Conservation (phyloP, 2,797 vertebrate species). For the Hafferia zeledoni region DNA sequence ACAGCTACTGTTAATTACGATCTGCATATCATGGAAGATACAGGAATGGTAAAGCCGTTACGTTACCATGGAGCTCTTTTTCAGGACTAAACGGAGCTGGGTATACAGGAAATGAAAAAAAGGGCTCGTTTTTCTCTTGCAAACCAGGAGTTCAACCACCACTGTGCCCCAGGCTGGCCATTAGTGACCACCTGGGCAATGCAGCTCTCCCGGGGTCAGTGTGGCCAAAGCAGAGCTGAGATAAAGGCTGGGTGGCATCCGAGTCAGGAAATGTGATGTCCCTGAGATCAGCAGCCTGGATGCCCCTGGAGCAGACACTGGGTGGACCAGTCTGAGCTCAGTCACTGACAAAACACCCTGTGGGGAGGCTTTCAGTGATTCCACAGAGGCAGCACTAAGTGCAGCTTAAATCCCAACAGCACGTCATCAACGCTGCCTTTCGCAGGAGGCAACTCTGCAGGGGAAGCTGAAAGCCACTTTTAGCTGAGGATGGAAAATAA, state of each 20-base stretch:
- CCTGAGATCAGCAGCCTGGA: not conserved
- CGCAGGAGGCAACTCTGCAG: not conserved
- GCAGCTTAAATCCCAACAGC: not conserved
- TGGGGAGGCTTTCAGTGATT: not conserved
- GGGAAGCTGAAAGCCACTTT: not conserved
- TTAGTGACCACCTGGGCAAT: not conserved
- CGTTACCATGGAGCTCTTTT: conserved; percentile 34
- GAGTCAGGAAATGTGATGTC: not conserved
- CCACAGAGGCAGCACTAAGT: not conserved
- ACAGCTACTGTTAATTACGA: not conserved
- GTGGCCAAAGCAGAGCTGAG: not conserved
- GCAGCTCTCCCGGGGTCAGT: not conserved
- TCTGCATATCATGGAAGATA: not conserved
- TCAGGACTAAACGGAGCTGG: not conserved
- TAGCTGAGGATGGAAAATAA: not conserved
- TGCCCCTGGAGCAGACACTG: not conserved
- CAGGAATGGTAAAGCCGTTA: not conserved
- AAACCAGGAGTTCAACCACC: not conserved
- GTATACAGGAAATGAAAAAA: not conserved
- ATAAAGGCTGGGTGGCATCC: not conserved
- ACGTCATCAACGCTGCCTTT: not conserved
- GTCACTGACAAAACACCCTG: not conserved
- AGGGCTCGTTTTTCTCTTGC: not conserved
- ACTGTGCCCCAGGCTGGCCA: not conserved
- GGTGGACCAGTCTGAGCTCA: not conserved